phyloP scores from a whole-genome alignment of 1,140 invertebrate genomes.

The Alviniconcha marisindica region DNA sequence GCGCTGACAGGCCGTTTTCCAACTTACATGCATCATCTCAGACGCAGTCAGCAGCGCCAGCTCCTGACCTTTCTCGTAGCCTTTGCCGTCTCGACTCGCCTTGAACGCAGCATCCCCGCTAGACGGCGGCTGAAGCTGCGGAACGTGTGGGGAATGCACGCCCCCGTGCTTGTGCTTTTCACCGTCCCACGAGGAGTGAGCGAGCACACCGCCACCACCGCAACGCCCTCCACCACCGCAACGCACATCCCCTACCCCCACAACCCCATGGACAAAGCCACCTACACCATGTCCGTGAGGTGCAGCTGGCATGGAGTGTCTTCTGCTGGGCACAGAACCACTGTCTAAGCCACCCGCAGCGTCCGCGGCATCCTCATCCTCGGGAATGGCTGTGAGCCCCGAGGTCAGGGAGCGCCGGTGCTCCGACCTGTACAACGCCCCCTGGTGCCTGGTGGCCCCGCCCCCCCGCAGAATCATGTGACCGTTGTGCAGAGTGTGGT shows the following conservation, averaged over 20 bases:
- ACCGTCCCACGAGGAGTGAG: neutral
- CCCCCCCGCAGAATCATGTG: slow-evolving; percentile 10
- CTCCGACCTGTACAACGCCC: slow-evolving; percentile 35
- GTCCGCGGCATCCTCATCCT: slow-evolving; percentile 41
- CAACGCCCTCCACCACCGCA: slow-evolving; percentile 11
- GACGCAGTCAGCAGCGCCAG: slow-evolving; percentile 57
- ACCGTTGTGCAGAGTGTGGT: slow-evolving; percentile 38
- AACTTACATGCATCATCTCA: slow-evolving; percentile 71
- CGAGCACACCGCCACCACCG: neutral
- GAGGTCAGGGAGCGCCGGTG: slow-evolving; percentile 47
- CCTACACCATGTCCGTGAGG: neutral
- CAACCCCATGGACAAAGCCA: neutral
- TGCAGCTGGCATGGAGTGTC: slow-evolving; percentile 31
- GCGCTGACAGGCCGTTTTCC: slow-evolving; percentile 52
- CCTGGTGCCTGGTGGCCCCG: slow-evolving; percentile 1
- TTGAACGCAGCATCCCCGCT: neutral
- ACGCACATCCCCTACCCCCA: neutral
- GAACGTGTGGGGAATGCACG: neutral
- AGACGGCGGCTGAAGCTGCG: neutral
- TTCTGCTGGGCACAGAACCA: neutral
- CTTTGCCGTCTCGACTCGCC: neutral
- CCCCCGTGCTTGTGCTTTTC: neutral
- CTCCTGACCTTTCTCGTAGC: neutral
- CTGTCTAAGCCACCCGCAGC: slow-evolving; percentile 1
- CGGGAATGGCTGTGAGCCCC: slow-evolving; percentile 46